These are phyloP conservation scores for Euzophera pinguis DNA, from an alignment of 2,888 invertebrate genomes.

Conservation along the genomic window DNA sequence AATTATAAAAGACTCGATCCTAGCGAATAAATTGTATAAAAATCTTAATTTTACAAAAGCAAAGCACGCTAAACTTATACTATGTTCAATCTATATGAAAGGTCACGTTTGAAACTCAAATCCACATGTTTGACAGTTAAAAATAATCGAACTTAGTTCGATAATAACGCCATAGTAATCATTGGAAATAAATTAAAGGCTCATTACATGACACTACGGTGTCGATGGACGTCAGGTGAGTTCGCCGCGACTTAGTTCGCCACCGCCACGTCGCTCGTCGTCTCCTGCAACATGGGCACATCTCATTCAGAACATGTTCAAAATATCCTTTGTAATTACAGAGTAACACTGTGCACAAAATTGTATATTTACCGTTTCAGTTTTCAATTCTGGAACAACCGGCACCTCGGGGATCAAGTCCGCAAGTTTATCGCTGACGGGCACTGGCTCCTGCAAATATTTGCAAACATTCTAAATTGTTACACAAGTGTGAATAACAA, in stretches of 20 bases:
- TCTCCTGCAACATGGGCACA: conserved; percentile 42
- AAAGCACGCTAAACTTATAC: conserved; percentile 79
- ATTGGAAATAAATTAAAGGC: conserved; percentile 74
- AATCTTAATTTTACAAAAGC: conserved; percentile 77
- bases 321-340: neutral
- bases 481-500: neutral
- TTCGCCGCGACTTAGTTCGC: conserved; percentile 43
- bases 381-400: conserved; percentile 62
- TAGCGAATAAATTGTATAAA: conserved; percentile 75
- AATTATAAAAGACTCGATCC: conserved; percentile 68
- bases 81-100: conserved; percentile 69
- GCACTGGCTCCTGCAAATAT: conserved; percentile 56
- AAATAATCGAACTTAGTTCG: conserved; percentile 72
- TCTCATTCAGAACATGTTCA: neutral
- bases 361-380: conserved; percentile 55
- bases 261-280: conserved; percentile 52
- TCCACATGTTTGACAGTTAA: conserved; percentile 57
- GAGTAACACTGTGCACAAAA: neutral
- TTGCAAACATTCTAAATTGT: neutral
- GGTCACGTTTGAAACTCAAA: conserved; percentile 65
- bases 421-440: conserved; percentile 60
- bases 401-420: conserved; percentile 69
- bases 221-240: conserved; percentile 34
- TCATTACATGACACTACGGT: conserved; percentile 51
- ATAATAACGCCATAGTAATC: conserved; percentile 57